Evolutionary conservation across 2,113 vertebrate species (phyloP).

Genomic region (Columbina picui): DNA sequence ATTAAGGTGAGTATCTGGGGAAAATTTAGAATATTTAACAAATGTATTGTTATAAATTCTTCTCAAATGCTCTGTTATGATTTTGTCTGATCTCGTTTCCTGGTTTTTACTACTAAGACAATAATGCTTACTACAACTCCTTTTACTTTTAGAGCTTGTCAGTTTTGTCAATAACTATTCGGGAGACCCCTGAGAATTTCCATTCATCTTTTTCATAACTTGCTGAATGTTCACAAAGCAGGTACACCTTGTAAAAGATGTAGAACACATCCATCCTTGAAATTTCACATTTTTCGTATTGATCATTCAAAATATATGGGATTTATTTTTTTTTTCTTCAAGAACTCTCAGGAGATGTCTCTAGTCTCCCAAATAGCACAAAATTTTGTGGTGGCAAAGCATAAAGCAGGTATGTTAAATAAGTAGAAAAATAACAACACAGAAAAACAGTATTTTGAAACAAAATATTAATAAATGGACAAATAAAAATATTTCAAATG

Average conservation of each 20-base stretch:
- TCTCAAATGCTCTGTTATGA: not conserved
- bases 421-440: not conserved
- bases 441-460: not conserved
- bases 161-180: not conserved
- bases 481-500: not conserved
- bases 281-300: fast-evolving
- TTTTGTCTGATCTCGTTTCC: not conserved
- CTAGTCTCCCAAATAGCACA: not conserved
- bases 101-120: not conserved
- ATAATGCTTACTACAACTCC: not conserved
- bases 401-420: not conserved
- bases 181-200: not conserved
- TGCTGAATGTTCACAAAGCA: not conserved
- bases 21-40: not conserved
- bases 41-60: not conserved
- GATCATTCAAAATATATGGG: not conserved
- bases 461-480: not conserved
- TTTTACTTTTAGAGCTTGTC: not conserved
- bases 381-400: not conserved
- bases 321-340: not conserved
- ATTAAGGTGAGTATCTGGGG: not conserved
- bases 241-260: not conserved
- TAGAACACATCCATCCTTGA: fast-evolving
- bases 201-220: not conserved
- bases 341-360: not conserved